Conservation (phyloP, 2,113 vertebrate genomes). For the Malurus melanocephalus region DNA sequence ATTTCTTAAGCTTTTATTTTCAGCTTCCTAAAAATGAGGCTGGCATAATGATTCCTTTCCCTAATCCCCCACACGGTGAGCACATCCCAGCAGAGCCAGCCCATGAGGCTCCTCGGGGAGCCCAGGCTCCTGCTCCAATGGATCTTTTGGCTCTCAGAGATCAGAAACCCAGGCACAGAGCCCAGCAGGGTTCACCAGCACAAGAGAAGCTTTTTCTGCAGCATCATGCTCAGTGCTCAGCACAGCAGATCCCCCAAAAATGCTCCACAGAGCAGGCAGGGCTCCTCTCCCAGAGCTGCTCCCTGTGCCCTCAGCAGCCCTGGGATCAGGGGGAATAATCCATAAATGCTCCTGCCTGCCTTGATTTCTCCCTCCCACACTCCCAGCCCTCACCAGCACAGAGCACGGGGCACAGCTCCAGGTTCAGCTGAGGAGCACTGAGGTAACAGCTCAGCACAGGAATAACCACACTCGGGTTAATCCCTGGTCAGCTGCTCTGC, state of each 20-base stretch:
- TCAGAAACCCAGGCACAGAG: neutral
- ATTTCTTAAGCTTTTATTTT: constrained; percentile 16
- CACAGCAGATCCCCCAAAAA: neutral
- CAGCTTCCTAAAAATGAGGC: constrained; percentile 16
- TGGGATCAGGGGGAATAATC: neutral
- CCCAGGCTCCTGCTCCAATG: neutral
- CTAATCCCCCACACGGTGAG: neutral
- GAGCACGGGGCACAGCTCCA: fast-evolving
- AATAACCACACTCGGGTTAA: neutral
- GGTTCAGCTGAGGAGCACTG: neutral
- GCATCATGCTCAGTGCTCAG: fast-evolving
- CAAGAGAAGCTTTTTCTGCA: fast-evolving
- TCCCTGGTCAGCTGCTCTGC: constrained; percentile 9
- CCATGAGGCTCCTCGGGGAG: neutral
- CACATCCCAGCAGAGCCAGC: neutral
- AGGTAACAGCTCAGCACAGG: no score
- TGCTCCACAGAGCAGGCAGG: neutral
- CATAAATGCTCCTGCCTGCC: neutral
- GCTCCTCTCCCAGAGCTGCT: neutral
- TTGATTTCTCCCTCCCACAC: no score
- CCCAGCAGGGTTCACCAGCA: neutral
- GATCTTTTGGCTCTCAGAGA: neutral
- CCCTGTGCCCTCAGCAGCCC: neutral
- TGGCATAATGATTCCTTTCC: neutral
- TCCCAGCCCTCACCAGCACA: neutral